Conservation (phyloP, 2,797 vertebrate species). For the Clarias fuscus region DNA sequence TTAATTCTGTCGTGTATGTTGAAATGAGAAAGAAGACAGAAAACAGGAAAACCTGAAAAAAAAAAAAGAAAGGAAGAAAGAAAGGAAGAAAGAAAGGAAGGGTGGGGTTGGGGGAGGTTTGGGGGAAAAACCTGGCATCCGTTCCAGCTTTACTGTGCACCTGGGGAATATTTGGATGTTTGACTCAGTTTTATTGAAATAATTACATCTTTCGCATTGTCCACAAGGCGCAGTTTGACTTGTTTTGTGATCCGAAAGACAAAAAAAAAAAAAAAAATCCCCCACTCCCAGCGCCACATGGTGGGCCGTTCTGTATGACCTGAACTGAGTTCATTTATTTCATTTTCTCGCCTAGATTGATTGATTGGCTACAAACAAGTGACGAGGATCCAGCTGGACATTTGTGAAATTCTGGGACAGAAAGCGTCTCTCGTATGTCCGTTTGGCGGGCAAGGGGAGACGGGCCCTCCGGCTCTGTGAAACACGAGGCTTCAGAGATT, state of each 20-base stretch:
- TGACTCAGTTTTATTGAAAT: constrained; percentile 66
- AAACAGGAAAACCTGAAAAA: constrained; percentile 22
- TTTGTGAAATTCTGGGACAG: constrained; percentile 52
- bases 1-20: not conserved
- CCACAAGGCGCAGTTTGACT: constrained; percentile 61
- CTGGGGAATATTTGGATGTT: constrained; percentile 65
- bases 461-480: constrained; percentile 50
- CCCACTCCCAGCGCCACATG: not conserved
- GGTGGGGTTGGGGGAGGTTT: constrained; percentile 2
- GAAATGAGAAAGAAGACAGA: not conserved
- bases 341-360: constrained; percentile 50
- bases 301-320: constrained; percentile 43
- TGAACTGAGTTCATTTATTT: constrained; percentile 54
- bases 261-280: constrained; percentile 38
- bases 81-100: not conserved
- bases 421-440: constrained; percentile 51
- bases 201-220: constrained; percentile 66
- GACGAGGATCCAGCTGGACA: constrained; percentile 49
- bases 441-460: constrained; percentile 50
- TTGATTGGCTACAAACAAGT: constrained; percentile 40
- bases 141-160: constrained; percentile 52
- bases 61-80: not conserved
- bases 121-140: constrained; percentile 45
- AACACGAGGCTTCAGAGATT: constrained; percentile 53
- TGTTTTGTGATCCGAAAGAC: constrained; percentile 60